These are phyloP conservation scores for Dromococcyx pavoninus DNA, from an alignment of 2,797 vertebrate genomes.

Conservation along the genomic window DNA sequence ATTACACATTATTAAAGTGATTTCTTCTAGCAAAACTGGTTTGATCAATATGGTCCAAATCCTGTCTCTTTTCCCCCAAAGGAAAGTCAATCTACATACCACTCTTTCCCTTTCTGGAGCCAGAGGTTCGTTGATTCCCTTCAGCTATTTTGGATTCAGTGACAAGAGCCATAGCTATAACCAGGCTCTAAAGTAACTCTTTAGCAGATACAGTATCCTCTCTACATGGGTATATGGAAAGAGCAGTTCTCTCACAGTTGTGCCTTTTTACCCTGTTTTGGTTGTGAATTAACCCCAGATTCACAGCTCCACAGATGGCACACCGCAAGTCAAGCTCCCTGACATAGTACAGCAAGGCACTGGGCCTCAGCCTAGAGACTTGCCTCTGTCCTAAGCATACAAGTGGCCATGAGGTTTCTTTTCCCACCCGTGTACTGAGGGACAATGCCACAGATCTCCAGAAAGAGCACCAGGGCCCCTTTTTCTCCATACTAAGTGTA, in stretches of 20 bases:
- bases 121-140: background rate
- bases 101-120: background rate
- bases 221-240: background rate
- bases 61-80: background rate
- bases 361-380: background rate
- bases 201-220: background rate
- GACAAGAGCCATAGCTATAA: background rate
- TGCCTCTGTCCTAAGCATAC: accelerated
- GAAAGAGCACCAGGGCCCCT: background rate
- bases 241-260: background rate
- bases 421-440: background rate
- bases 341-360: background rate
- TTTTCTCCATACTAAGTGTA: background rate
- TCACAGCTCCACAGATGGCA: background rate
- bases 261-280: background rate
- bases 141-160: background rate
- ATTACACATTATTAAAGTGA: background rate
- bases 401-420: background rate
- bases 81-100: background rate
- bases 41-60: background rate
- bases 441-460: background rate
- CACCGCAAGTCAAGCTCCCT: background rate
- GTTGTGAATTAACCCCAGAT: background rate
- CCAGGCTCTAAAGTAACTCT: background rate
- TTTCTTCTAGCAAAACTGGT: background rate